These are phyloP conservation scores for Tauraco hartlaubi DNA, from an alignment of 2,797 vertebrate genomes.

Conservation along the genomic window DNA sequence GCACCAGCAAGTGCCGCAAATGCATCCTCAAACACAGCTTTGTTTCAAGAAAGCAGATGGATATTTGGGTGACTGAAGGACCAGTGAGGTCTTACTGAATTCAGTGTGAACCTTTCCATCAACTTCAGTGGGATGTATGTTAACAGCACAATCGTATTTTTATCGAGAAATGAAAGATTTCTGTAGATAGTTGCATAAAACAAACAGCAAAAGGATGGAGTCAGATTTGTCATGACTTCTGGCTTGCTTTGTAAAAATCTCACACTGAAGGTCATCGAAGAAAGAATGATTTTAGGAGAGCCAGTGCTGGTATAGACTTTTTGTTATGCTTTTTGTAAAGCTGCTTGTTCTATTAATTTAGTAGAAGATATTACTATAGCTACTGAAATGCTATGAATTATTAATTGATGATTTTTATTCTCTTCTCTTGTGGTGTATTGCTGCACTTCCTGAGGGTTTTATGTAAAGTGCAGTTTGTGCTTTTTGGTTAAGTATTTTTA, in stretches of 20 bases:
- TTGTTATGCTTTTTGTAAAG: background rate
- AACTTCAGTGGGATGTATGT: background rate
- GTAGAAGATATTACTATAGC: background rate
- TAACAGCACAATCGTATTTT: background rate
- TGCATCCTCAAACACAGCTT: background rate
- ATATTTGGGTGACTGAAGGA: background rate
- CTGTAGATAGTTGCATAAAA: background rate
- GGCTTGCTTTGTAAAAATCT: background rate
- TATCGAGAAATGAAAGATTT: background rate
- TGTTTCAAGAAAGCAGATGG: background rate
- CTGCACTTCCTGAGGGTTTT: conserved; percentile 1
- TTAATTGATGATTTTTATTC: conserved; percentile 31
- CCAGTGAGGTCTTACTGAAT: background rate
- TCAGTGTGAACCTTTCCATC: background rate
- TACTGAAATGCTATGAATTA: conserved; percentile 33
- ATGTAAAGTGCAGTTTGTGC: background rate
- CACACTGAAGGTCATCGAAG: background rate
- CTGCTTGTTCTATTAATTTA: background rate
- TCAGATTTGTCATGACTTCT: background rate
- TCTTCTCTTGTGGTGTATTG: conserved; percentile 4
- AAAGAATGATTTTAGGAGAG: background rate
- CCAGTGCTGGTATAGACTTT: background rate
- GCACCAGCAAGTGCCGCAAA: background rate
- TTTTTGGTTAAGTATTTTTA: conserved; percentile 35
- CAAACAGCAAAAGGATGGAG: background rate